Evolutionary conservation across 1,140 invertebrate species (phyloP).

Genomic region (Drosophila subobscura): DNA sequence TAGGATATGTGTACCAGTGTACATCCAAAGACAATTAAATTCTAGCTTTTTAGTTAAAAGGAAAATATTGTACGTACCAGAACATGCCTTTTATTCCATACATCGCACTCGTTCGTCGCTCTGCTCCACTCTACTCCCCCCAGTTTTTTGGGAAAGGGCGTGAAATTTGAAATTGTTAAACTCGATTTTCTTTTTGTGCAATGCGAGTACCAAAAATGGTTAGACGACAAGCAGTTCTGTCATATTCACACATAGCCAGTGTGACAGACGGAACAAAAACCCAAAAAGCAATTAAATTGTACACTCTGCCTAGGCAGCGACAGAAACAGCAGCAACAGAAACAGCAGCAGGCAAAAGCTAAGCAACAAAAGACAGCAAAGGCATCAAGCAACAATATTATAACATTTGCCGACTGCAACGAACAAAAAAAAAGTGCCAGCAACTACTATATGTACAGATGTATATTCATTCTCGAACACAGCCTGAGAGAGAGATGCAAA

Average conservation of each 20-base stretch:
- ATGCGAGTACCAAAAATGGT: slow-evolving; percentile 50
- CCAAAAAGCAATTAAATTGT: slow-evolving; percentile 79
- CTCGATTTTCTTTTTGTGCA: slow-evolving; percentile 40
- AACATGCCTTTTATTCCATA: neutral
- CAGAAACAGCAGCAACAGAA: slow-evolving; percentile 45
- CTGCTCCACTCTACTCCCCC: neutral
- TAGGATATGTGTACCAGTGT: neutral
- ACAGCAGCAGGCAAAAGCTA: slow-evolving; percentile 54
- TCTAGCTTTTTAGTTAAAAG: slow-evolving; percentile 64
- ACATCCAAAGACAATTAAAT: slow-evolving; percentile 56
- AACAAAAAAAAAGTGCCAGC: slow-evolving; percentile 42
- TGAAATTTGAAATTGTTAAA: slow-evolving; percentile 27
- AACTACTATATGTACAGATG: slow-evolving; percentile 7
- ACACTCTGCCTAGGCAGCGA: slow-evolving; percentile 57
- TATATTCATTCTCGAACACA: too few relatives aligned
- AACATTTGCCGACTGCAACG: slow-evolving; percentile 46
- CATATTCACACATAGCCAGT: slow-evolving; percentile 50
- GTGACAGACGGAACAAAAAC: slow-evolving; percentile 49
- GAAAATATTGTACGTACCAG: slow-evolving; percentile 76
- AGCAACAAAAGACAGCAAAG: slow-evolving; percentile 64
- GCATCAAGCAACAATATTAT: slow-evolving; percentile 70
- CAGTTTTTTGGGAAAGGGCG: slow-evolving; percentile 9
- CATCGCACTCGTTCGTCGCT: neutral
- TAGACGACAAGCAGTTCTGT: slow-evolving; percentile 74
- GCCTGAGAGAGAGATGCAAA: slow-evolving; percentile 33